Evolutionary conservation across 1,140 invertebrate species (phyloP).

Genomic region (Thaumatotibia leucotreta): DNA sequence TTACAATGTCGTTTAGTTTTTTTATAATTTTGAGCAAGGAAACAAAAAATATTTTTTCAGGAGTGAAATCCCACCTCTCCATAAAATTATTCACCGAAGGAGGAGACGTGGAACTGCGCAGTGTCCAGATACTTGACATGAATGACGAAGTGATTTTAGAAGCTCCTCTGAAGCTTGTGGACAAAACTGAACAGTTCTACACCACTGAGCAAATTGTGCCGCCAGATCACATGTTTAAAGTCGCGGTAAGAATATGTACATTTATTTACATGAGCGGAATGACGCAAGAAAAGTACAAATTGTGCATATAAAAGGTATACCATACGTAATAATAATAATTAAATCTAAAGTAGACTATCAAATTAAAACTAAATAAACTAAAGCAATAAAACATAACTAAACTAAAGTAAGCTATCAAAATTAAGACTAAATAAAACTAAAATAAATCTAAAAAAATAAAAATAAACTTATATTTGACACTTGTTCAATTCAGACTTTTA

Average conservation of each 20-base stretch:
- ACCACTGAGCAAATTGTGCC: constrained; percentile 23
- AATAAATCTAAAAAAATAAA: too few relatives aligned
- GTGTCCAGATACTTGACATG: constrained; percentile 30
- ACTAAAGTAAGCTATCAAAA: too few relatives aligned
- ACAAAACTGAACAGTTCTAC: constrained; percentile 34
- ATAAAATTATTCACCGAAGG: constrained; percentile 28
- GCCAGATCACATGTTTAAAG: constrained; percentile 31
- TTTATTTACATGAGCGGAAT: not conserved
- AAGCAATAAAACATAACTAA: too few relatives aligned
- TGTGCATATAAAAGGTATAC: not conserved
- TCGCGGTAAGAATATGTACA: constrained; percentile 32
- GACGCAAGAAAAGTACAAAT: too few relatives aligned
- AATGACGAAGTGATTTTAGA: constrained; percentile 25
- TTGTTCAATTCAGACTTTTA: too few relatives aligned
- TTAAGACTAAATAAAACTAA: too few relatives aligned
- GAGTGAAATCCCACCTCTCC: constrained; percentile 24
- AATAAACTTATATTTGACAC: too few relatives aligned
- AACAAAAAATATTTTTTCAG: constrained; percentile 23
- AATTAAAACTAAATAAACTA: too few relatives aligned
- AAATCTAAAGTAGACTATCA: too few relatives aligned
- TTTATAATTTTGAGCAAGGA: not conserved
- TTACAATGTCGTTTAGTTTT: too few relatives aligned
- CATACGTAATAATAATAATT: too few relatives aligned
- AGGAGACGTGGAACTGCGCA: constrained; percentile 22
- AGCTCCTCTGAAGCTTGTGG: constrained; percentile 21